These are phyloP conservation scores for Trichomalopsis sarcophagae DNA, from an alignment of 1,140 invertebrate species.

Conservation along the genomic window DNA sequence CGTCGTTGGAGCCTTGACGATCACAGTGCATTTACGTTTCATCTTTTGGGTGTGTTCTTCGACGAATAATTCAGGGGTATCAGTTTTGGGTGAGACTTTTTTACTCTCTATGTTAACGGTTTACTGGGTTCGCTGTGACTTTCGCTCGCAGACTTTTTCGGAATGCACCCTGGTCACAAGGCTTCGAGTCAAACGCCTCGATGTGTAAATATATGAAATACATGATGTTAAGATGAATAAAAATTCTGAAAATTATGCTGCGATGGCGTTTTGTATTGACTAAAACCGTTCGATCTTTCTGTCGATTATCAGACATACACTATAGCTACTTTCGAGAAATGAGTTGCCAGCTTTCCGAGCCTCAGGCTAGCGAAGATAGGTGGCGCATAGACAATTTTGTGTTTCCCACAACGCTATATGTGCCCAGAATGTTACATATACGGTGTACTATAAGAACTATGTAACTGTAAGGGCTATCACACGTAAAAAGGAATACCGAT, in stretches of 20 bases:
- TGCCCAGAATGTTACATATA: no score
- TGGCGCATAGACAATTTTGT: neutral
- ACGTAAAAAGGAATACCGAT: no score
- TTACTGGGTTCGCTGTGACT: neutral
- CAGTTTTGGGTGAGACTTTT: neutral
- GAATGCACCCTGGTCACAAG: conserved; percentile 48
- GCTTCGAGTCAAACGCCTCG: conserved; percentile 7
- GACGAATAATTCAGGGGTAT: neutral
- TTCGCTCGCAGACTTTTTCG: neutral
- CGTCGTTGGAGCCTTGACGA: conserved; percentile 52
- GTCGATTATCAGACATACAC: no score
- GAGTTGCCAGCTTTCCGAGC: no score
- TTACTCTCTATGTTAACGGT: neutral
- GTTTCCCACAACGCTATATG: no score
- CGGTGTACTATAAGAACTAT: no score
- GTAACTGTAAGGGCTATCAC: no score
- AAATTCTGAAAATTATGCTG: conserved; percentile 14
- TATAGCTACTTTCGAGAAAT: no score
- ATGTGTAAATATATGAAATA: conserved; percentile 44
- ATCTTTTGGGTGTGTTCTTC: neutral
- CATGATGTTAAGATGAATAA: conserved; percentile 27
- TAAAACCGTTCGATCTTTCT: no score
- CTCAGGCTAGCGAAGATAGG: neutral
- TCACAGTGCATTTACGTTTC: conserved; percentile 54
- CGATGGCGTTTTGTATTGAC: no score